A percentile compares a stretch with the other conserved stretches of the same genome.
Conservation (phyloP, 2,113 vertebrate genomes). For the Syngnathus scovelli region DNA sequence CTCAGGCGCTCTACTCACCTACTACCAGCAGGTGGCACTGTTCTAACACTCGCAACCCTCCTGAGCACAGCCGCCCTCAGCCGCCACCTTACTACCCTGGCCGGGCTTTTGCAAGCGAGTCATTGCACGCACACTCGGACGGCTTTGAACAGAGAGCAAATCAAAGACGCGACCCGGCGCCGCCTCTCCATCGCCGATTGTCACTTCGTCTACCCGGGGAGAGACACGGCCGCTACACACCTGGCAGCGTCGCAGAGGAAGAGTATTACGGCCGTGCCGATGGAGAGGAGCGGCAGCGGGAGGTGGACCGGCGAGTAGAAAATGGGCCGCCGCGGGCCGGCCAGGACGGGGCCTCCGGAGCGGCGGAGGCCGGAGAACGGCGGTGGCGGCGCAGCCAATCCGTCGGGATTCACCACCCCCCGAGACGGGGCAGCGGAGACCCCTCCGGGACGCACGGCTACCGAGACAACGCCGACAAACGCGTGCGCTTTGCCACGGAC, state of each 20-base stretch:
- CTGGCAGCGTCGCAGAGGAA: conserved; percentile 33
- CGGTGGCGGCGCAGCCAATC: conserved; percentile 40
- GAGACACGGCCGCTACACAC: conserved; percentile 16
- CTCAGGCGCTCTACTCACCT: conserved; percentile 23
- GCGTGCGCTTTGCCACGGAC: conserved; percentile 62
- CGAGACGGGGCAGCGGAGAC: conserved; percentile 28
- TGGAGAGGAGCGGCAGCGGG: conserved; percentile 14
- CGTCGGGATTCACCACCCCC: conserved; percentile 22
- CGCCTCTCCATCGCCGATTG: conserved; percentile 17
- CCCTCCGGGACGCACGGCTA: conserved; percentile 50
- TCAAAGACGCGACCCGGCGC: conserved; percentile 26
- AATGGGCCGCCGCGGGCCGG: conserved; percentile 13
- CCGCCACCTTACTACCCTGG: conserved; percentile 19
- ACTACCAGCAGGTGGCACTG: conserved; percentile 43
- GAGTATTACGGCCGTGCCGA: conserved; percentile 14
- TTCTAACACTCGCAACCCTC: conserved; percentile 34
- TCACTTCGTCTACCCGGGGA: conserved; percentile 21
- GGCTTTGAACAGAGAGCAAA: conserved; percentile 35
- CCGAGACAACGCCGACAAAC: conserved; percentile 53
- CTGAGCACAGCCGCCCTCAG: conserved; percentile 17
- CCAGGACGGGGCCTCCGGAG: conserved; percentile 11
- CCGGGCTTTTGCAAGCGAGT: conserved; percentile 33
- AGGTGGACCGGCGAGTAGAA: conserved; percentile 15
- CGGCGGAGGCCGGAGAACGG: conserved; percentile 9
- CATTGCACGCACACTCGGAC: conserved; percentile 42